These are phyloP conservation scores for Margaritifera margaritifera DNA, from an alignment of 2,888 invertebrate species.

Conservation along the genomic window DNA sequence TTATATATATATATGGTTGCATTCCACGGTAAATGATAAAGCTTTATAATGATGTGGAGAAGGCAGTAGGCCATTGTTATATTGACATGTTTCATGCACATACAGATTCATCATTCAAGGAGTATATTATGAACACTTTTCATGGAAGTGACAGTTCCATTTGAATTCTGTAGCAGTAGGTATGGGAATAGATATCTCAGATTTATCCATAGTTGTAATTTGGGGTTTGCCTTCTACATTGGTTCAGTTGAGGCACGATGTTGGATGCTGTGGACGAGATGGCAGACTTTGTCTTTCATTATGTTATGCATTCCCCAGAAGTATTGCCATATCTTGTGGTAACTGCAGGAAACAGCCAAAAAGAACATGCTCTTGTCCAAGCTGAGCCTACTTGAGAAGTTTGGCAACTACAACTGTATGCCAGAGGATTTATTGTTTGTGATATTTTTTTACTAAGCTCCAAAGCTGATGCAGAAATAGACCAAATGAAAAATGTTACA, in stretches of 20 bases:
- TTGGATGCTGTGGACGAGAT: too few relatives aligned
- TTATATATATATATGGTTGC: conserved; percentile 16
- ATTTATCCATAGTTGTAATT: conserved; percentile 2
- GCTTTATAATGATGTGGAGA: conserved; percentile 6
- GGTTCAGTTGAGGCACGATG: conserved; percentile 20
- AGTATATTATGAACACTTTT: too few relatives aligned
- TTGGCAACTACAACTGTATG: too few relatives aligned
- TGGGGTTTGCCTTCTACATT: conserved; percentile 18
- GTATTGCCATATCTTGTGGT: conserved; percentile 7
- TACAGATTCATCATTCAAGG: too few relatives aligned
- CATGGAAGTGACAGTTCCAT: background rate
- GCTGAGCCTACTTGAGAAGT: too few relatives aligned
- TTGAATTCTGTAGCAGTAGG: conserved; percentile 14
- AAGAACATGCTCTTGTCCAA: conserved; percentile 11
- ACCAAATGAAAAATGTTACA: background rate
- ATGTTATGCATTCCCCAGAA: conserved; percentile 15
- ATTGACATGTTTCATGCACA: conserved; percentile 17
- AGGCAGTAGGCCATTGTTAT: background rate
- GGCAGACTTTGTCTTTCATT: conserved; percentile 4
- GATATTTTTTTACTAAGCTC: conserved; percentile 2
- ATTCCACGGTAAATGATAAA: conserved; percentile 2
- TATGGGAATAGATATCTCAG: conserved; percentile 20
- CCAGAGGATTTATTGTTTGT: conserved; percentile 6
- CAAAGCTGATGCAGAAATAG: background rate
- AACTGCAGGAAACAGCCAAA: conserved; percentile 7